Evolutionary conservation across 37 sponge, comb jelly and placozoan genomes (phyloP), one percentile per base, ranked within the genome.

Genomic region (Dysidea cf. avara): DNA sequence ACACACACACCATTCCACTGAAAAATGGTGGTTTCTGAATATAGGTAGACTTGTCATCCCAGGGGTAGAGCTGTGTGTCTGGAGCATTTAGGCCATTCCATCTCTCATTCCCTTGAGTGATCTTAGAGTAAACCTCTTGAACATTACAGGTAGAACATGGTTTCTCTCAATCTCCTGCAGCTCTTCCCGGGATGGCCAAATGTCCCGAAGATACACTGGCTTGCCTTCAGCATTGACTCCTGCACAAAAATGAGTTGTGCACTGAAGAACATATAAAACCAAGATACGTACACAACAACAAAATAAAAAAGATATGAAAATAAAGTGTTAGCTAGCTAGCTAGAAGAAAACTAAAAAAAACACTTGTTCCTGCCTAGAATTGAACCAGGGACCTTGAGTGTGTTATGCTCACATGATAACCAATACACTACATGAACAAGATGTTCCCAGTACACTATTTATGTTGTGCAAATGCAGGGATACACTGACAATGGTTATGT

Each of bases 11-110:
- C 92, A 95, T 84, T 6, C 67, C 59, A 24, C 79, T 76, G 69
- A 92, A 92, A 81, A 96, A 96, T 16, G 96, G 96, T 46, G 96
- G 93, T 31, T 59, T 66, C 84, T 96, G 81, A 75, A 96, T 89
- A 77, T 92, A 96, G 25, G 93, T 92, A 7, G 90, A 92, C 31
- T 30, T 73, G 13, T 40, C 30, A 32, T 92, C 90, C 96, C 96
- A 96, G 0, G 90, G 90, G 53, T 96, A 96, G 24, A 92, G 93
- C 48, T 80, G 60, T 14, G 87, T 74, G 20, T 84, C 69, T 25
- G 88, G 78, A 29, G 92, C 82, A 48, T 72, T 71, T 34, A 95
- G 72, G 57, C 48, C 39, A 47, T 87, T 87, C 96, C 96, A 95
- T n/a, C 77, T 48, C 18, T 68, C 61, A 55, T 83, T 95, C 1